These are phyloP conservation scores for Catharus fuscescens DNA, from an alignment of 2,113 vertebrate genomes.

Conservation along the genomic window DNA sequence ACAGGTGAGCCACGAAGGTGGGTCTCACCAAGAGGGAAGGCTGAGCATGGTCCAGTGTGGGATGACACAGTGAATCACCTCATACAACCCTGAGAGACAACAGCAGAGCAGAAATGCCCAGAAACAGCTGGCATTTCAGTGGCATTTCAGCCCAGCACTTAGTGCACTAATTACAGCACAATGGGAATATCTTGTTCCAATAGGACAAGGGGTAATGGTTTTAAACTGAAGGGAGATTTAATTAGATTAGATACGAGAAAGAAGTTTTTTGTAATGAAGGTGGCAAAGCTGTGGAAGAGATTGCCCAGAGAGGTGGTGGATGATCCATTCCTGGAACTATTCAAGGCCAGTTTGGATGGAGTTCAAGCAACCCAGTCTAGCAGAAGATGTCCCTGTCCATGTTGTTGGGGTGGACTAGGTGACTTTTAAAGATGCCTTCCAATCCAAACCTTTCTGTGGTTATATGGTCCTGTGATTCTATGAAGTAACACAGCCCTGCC, in stretches of 20 bases:
- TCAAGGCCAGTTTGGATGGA: neutral
- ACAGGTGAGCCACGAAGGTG: neutral
- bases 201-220: neutral
- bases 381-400: neutral
- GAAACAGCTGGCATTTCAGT: neutral
- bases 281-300: neutral
- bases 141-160: neutral
- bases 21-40: neutral
- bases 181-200: neutral
- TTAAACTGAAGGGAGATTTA: neutral
- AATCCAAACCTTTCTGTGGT: neutral
- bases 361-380: neutral
- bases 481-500: neutral
- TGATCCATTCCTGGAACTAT: neutral
- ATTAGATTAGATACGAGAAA: neutral
- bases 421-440: neutral
- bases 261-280: neutral
- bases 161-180: neutral
- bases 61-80: neutral
- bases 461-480: neutral
- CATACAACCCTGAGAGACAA: neutral
- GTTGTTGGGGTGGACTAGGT: neutral
- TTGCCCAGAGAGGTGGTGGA: neutral
- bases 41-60: neutral
- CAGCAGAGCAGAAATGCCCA: neutral